Evolutionary conservation across 2,888 invertebrate species (phyloP).

Genomic region (Drosophila emarginata): DNA sequence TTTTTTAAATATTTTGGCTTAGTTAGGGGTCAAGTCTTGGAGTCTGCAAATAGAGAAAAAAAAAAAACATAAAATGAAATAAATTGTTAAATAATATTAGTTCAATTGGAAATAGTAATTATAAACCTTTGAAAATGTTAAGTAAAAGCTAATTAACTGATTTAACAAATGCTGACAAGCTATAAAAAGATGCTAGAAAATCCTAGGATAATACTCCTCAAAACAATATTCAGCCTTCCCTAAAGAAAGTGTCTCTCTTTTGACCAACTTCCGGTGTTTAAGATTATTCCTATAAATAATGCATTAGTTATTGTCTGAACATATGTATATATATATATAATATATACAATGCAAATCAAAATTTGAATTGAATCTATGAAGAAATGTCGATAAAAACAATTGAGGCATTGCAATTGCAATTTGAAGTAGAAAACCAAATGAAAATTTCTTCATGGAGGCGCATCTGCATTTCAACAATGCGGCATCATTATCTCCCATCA

Average conservation of each 20-base stretch:
- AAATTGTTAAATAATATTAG: background rate
- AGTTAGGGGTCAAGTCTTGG: slow-evolving; percentile 28
- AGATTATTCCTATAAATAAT: background rate
- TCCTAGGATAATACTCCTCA: too few relatives aligned
- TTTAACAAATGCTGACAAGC: too few relatives aligned
- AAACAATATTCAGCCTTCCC: too few relatives aligned
- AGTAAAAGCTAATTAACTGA: too few relatives aligned
- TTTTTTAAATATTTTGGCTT: slow-evolving; percentile 45
- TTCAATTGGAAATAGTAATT: too few relatives aligned
- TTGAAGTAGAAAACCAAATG: background rate
- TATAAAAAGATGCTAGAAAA: too few relatives aligned
- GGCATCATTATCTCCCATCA: slow-evolving; percentile 28
- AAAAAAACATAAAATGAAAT: background rate
- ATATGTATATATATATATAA: background rate
- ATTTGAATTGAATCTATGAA: background rate
- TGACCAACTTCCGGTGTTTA: background rate
- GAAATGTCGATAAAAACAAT: slow-evolving; percentile 1
- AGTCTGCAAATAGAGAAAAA: slow-evolving; percentile 29
- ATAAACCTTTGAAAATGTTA: too few relatives aligned
- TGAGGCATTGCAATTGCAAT: slow-evolving; percentile 17
- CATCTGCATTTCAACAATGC: slow-evolving; percentile 41
- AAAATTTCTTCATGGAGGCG: slow-evolving; percentile 21
- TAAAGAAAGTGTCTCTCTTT: background rate
- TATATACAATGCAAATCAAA: background rate
- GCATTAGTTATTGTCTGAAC: background rate